Percentiles rank a stretch among this genome's conserved stretches.
phyloP scores from a whole-genome alignment of 2,888 invertebrate species.

The Creontiades dilutus region DNA sequence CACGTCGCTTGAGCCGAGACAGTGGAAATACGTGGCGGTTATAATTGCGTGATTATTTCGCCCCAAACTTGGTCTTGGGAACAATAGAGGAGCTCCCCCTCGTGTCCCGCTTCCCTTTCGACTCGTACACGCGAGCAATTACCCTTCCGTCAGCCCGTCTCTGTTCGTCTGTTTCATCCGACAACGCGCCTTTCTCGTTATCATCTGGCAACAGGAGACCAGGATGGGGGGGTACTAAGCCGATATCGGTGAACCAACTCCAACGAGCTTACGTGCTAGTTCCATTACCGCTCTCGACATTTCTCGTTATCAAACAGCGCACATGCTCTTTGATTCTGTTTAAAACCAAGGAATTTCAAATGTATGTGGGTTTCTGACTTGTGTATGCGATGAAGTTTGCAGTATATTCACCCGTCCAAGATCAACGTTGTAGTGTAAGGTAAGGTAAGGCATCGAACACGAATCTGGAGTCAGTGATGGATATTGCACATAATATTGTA shows the following conservation, averaged over 20 bases:
- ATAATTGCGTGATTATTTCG: conserved; percentile 22
- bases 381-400: too few species aligned
- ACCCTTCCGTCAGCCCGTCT: background rate
- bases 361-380: too few species aligned
- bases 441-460: too few species aligned
- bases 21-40: background rate
- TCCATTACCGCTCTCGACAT: background rate
- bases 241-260: background rate
- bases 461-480: too few species aligned
- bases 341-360: too few species aligned
- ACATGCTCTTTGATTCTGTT: too few species aligned
- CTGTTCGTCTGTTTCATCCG: background rate
- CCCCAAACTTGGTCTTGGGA: background rate
- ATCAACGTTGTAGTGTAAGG: too few species aligned
- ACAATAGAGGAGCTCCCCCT: background rate
- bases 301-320: background rate
- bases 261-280: background rate
- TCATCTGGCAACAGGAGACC: background rate
- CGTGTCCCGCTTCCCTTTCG: background rate
- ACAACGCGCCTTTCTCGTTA: background rate
- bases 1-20: too few species aligned
- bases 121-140: background rate
- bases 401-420: too few species aligned
- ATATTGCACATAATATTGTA: too few species aligned
- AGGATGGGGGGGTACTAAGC: background rate